Evolutionary conservation across 2,113 vertebrate genomes (phyloP), one percentile per base, ranked within the genome.

Genomic region (Eudyptes chrysolophus): DNA sequence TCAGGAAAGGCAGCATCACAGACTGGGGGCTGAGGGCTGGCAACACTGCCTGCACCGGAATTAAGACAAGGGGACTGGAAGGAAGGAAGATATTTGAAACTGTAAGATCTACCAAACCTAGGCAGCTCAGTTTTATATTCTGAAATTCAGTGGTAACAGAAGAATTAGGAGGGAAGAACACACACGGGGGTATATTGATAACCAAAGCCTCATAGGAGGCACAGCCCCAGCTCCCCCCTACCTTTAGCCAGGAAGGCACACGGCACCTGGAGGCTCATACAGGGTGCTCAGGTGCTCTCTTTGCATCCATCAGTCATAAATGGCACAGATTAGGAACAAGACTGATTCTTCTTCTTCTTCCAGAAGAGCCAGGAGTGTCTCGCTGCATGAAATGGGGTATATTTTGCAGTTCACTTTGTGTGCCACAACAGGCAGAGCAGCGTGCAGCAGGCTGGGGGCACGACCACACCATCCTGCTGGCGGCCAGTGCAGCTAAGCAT

Each of bases 391-490:
- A 92, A 90, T 1, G 1, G 9, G 42, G 18, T 13, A 2, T 30
- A 16, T 68, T 92, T 87, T 82, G 60, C 36, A 30, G 12, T 24
- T 52, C 16, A 11, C 19, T 90, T 48, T 0, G 1, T 42, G 49
- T 40, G 24, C 11, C 61, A 32, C 10, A n/a, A 44, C 0, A 1
- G 24, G 19, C 54, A 94, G 62, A 64, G 54, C n/a, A 61, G 60
- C 0, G 3, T 48, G 42, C 27, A 64, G 42, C 2, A 4, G n/a
- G 52, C 48, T 18, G 6, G 58, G 32, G 6, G 5, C 19, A 77
- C 15, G 51, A 22, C 7, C 72, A 54, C 0, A 0, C 14, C 1
- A 1, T 69, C n/a, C 34, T 66, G 18, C 20, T 66, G 60, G 61
- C 8, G 7, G 34, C 4, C 60, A 65, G 10, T 1, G 16, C 2